phyloP scores from a whole-genome alignment of 2,797 vertebrate genomes.

The Oophaga sylvatica region DNA sequence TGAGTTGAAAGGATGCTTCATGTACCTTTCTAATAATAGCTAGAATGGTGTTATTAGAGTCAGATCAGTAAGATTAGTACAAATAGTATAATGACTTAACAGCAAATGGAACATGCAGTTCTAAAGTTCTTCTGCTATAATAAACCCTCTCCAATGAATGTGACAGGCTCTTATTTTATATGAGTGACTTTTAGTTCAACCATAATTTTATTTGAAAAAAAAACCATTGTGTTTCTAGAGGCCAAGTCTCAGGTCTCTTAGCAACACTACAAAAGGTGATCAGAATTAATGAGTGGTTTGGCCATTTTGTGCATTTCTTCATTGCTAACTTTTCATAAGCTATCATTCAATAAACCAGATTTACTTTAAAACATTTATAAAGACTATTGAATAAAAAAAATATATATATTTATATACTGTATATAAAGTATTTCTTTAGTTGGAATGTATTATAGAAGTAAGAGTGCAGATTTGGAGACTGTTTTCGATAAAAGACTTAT shows the following conservation, averaged over 20 bases:
- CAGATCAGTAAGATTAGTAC: not conserved
- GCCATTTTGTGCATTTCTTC: not conserved
- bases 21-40: not conserved
- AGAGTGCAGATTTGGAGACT: not conserved
- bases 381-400: not conserved
- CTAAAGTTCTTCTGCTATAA: not conserved
- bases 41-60: not conserved
- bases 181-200: slow-evolving; percentile 12
- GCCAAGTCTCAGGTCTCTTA: slow-evolving; percentile 23
- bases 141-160: not conserved
- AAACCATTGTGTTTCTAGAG: not conserved
- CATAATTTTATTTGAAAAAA: slow-evolving; percentile 4
- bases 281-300: slow-evolving; percentile 17
- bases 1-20: not conserved
- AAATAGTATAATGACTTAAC: not conserved
- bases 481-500: not conserved
- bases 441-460: not conserved
- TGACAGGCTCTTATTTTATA: slow-evolving; percentile 2
- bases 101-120: not conserved
- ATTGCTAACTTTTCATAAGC: not conserved
- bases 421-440: not conserved
- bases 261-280: slow-evolving; percentile 27
- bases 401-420: not conserved
- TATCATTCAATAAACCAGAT: not conserved
- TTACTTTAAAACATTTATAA: not conserved